Evolutionary conservation across 2,797 vertebrate species (phyloP).

Genomic region (Aphelocoma californica): DNA sequence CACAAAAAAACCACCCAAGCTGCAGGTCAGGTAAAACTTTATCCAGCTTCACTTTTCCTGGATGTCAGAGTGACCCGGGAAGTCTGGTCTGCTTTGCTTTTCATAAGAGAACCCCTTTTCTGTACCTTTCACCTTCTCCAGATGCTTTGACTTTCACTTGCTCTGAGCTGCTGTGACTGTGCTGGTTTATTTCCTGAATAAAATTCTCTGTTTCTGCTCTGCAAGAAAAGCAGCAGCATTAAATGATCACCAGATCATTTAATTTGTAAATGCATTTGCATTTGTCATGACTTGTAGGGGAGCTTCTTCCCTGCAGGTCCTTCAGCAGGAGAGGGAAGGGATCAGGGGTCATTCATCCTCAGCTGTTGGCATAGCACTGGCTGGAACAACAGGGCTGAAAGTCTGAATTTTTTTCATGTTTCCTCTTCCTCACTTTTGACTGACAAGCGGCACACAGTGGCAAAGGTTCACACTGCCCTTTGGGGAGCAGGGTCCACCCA

Average conservation of each 20-base stretch:
- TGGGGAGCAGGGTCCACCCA: background rate
- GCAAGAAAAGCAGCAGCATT: background rate
- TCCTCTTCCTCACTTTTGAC: background rate
- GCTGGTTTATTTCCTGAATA: background rate
- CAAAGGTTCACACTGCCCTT: background rate
- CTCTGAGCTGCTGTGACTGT: background rate
- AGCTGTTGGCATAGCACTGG: background rate
- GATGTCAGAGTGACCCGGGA: background rate
- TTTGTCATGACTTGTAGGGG: background rate
- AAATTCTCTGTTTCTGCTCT: background rate
- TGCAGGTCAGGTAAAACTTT: background rate
- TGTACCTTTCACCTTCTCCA: background rate
- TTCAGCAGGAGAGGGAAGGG: background rate
- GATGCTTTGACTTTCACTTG: background rate
- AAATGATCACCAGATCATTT: background rate
- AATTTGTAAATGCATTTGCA: background rate
- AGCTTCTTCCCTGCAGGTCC: background rate
- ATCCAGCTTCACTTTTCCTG: background rate
- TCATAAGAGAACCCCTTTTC: background rate
- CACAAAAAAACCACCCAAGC: background rate
- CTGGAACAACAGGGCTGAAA: background rate
- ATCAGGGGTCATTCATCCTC: background rate
- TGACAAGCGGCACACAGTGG: fast-evolving
- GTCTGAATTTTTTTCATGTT: background rate
- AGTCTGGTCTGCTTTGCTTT: background rate